These are phyloP conservation scores for Gandaritis pyraliata DNA, from an alignment of 2,888 invertebrate species.

Conservation along the genomic window DNA sequence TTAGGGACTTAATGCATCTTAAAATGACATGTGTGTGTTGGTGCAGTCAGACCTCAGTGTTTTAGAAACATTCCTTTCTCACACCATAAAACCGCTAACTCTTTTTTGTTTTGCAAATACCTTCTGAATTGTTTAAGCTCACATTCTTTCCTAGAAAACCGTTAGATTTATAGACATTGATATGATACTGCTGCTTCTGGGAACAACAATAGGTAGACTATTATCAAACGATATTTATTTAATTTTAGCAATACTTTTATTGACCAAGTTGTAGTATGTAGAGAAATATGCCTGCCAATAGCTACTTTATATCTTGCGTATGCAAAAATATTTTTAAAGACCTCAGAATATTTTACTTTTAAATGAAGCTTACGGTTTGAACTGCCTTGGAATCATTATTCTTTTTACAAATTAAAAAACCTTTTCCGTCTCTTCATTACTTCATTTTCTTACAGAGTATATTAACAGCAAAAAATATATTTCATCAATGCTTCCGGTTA, in stretches of 20 bases:
- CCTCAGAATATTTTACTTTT: slow-evolving; percentile 15
- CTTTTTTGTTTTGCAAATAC: slow-evolving; percentile 19
- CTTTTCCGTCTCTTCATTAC: slow-evolving; percentile 25
- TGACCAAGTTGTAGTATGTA: too few species aligned
- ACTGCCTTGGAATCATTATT: slow-evolving; percentile 21
- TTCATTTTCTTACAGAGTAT: slow-evolving; percentile 30
- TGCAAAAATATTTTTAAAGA: slow-evolving; percentile 12
- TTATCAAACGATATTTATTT: background rate
- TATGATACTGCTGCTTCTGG: slow-evolving; percentile 14
- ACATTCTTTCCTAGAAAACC: slow-evolving; percentile 43
- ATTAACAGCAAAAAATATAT: slow-evolving; percentile 37
- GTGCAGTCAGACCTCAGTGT: background rate
- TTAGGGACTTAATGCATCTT: background rate
- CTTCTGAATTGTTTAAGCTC: slow-evolving; percentile 41
- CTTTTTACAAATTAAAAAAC: slow-evolving; percentile 25
- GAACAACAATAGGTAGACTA: slow-evolving; percentile 3
- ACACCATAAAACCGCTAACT: slow-evolving; percentile 18
- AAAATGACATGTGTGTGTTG: too few species aligned
- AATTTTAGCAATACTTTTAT: background rate
- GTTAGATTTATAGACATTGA: slow-evolving; percentile 29
- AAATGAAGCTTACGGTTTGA: slow-evolving; percentile 19
- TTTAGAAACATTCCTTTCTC: slow-evolving; percentile 22
- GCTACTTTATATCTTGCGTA: background rate
- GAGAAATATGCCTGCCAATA: background rate
- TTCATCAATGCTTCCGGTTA: slow-evolving; percentile 49